Evolutionary conservation across 2,113 vertebrate species (phyloP).

Genomic region (Rhagologus leucostigma): DNA sequence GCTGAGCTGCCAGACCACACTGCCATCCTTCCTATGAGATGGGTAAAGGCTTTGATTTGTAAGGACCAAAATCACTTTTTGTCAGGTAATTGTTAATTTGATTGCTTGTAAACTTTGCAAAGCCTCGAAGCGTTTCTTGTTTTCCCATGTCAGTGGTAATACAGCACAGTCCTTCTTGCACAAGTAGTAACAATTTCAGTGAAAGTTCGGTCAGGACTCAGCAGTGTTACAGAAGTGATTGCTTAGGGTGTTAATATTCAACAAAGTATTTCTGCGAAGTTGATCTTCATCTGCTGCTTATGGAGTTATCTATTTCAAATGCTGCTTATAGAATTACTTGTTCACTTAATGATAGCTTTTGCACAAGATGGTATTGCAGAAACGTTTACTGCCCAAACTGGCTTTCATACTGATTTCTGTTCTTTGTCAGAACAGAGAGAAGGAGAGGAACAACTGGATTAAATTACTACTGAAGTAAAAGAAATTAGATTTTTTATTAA

Average conservation of each 20-base stretch:
- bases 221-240: neutral
- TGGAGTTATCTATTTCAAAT: neutral
- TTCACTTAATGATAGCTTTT: neutral
- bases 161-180: neutral
- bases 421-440: neutral
- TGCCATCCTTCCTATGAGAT: neutral
- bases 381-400: neutral
- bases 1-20: neutral
- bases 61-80: neutral
- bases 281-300: neutral
- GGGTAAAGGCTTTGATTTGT: neutral
- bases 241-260: neutral
- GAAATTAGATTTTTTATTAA: neutral
- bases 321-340: neutral
- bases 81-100: neutral
- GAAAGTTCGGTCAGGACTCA: neutral
- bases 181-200: neutral
- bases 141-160: neutral
- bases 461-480: neutral
- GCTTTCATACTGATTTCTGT: neutral
- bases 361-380: neutral
- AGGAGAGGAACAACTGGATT: neutral
- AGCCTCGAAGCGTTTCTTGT: neutral
- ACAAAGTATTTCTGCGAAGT: neutral
- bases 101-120: neutral